Base-by-base conservation (phyloP, 2,888 invertebrate species). In the Nemotelus nigrinus region DNA sequence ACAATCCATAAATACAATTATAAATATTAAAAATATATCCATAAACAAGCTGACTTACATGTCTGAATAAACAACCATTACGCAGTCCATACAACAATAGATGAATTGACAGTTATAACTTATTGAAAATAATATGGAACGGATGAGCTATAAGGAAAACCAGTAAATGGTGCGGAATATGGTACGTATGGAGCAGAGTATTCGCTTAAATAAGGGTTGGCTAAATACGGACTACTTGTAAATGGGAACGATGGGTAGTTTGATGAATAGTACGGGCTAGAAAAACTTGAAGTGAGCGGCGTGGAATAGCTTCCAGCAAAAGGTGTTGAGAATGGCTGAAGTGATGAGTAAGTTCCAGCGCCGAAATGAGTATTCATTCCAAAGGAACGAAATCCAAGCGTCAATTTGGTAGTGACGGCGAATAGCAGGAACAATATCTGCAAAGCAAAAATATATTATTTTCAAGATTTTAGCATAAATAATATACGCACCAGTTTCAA, bases 401-500 rank as follows among this genome's bases (percentile, higher is more conserved):
- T 44, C 7, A 60, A 70, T 10, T 47, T 45, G 8, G 48, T 58
- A 58, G 44, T 47, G 41, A 50, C 50, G 47, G 65, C 57, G 2
- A 50, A 50, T 3, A 50, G 41, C 57, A 25, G 25, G 25, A 25
- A 25, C 47, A 60, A 50, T 50, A 76, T 5, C 8, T 53, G 3
- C 3, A 65, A 47, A 44, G n/a, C 47, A 43, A 53, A 70, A 39
- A 41, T 39, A 47, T 43, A 53, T 48, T 55, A 70, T 53, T 43
- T 55, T 70, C 43, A 53, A 25, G 25, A 25, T 25, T 25, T 25
- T 25, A 25, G 25, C 25, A 1, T 25, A 25, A 25, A 25, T 25
- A 25, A 70, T 2, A 3, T 48, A 50, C 71, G 55, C 58, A 72
- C 71, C n/a, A 72, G 44, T 57, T 58, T 57, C 6, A 58, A 53